Percentiles rank a stretch among this genome's conserved stretches.
Conservation (phyloP, 2,113 vertebrate genomes). For the Xiphophorus couchianus region DNA sequence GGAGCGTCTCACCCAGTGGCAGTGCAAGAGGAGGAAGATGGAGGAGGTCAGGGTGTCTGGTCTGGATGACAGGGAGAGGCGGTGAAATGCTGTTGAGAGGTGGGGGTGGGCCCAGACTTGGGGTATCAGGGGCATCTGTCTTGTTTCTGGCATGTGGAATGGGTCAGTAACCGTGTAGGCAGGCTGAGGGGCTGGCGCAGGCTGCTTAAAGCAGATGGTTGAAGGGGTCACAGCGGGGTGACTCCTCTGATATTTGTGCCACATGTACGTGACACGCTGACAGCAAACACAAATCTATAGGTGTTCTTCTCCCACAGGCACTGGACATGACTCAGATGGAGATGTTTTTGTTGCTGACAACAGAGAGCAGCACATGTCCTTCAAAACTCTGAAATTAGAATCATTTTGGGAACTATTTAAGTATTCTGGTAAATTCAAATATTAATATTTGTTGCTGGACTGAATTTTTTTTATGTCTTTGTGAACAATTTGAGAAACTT, state of each 20-base stretch:
- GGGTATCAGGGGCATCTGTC: conserved; percentile 70
- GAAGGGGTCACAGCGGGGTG: conserved; percentile 58
- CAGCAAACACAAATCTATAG: conserved; percentile 52
- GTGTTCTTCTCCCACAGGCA: conserved; percentile 27
- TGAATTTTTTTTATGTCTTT: too few species aligned
- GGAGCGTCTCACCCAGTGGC: conserved; percentile 25
- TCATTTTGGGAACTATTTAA: background rate
- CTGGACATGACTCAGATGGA: background rate
- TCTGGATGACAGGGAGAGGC: conserved; percentile 49
- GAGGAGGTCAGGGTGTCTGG: conserved; percentile 54
- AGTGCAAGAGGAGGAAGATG: conserved; percentile 42
- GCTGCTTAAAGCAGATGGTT: conserved; percentile 64
- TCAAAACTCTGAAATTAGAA: background rate
- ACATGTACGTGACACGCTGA: conserved; percentile 68
- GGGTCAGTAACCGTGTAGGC: conserved; percentile 59
- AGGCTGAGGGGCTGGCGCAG: conserved; percentile 49
- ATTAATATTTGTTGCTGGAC: background rate
- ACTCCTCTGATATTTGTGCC: conserved; percentile 56
- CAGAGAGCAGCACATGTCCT: background rate
- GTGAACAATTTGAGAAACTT: background rate
- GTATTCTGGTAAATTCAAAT: background rate
- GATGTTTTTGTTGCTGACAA: background rate
- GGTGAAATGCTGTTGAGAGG: conserved; percentile 53
- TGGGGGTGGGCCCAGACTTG: conserved; percentile 17
- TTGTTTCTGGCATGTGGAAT: conserved; percentile 76